These are phyloP conservation scores for Zygogramma bicolorata DNA, from an alignment of 2,888 invertebrate species.

Conservation along the genomic window DNA sequence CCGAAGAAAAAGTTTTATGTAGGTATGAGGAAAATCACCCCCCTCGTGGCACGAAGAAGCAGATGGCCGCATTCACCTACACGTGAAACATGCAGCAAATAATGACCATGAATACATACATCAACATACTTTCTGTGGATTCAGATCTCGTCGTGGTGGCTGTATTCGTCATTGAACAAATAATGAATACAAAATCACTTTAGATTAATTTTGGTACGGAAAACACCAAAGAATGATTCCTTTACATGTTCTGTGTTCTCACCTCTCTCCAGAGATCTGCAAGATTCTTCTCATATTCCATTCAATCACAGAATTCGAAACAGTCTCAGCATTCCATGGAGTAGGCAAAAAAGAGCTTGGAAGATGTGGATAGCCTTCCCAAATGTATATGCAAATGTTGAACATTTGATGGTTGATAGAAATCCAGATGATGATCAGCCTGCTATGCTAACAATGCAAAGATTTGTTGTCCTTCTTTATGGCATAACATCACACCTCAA, in stretches of 20 bases:
- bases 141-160: constrained; percentile 19
- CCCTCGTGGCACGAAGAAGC: constrained; percentile 26
- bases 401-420: constrained; percentile 13
- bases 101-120: constrained; percentile 18
- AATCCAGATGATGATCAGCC: too few relatives aligned
- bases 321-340: constrained; percentile 14
- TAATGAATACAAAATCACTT: constrained; percentile 12
- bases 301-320: neutral
- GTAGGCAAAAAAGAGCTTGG: neutral
- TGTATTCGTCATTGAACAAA: constrained; percentile 12
- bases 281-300: constrained; percentile 1
- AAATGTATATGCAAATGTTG: constrained; percentile 11
- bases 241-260: constrained; percentile 14
- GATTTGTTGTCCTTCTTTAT: too few relatives aligned
- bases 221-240: constrained; percentile 2
- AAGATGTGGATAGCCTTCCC: neutral
- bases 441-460: too few relatives aligned
- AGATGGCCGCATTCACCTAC: constrained; percentile 24
- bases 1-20: too few relatives aligned
- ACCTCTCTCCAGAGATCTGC: constrained; percentile 3
- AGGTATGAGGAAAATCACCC: too few relatives aligned
- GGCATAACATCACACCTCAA: too few relatives aligned
- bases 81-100: constrained; percentile 22
- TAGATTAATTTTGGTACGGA: constrained; percentile 14
- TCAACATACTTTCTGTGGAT: constrained; percentile 15